These are phyloP conservation scores for Brienomyrus longianalis DNA, from an alignment of 2,113 vertebrate species.

Conservation along the genomic window DNA sequence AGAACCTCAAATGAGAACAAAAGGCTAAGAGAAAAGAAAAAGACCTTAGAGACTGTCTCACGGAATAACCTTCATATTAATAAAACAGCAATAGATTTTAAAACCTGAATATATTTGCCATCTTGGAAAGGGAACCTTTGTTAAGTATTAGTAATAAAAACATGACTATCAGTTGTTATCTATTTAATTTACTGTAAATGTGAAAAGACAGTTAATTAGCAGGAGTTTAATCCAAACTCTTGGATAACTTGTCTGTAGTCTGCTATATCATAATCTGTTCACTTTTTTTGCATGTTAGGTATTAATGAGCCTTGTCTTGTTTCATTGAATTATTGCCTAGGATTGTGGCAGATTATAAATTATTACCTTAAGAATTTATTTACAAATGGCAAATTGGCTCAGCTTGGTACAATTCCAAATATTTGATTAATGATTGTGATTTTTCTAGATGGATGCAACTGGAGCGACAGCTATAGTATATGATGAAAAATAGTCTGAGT, in stretches of 20 bases:
- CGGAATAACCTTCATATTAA: neutral
- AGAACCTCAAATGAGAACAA: conserved; percentile 5
- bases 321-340: neutral
- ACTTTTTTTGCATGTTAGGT: neutral
- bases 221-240: neutral
- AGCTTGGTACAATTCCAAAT: neutral
- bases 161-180: conserved; percentile 1
- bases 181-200: conserved; percentile 6
- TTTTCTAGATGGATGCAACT: neutral
- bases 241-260: neutral
- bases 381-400: neutral
- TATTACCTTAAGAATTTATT: neutral
- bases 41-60: neutral
- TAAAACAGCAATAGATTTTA: neutral
- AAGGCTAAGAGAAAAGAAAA: neutral
- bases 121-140: neutral
- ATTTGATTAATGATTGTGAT: neutral
- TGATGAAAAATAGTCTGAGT: neutral
- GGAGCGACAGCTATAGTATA: neutral
- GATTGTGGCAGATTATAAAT: neutral
- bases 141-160: neutral
- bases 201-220: conserved; percentile 3
- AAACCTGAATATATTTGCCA: neutral
- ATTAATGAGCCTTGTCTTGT: neutral
- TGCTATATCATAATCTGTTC: neutral